Evolutionary conservation across 2,113 vertebrate genomes (phyloP).

Genomic region (Aegithalos caudatus): DNA sequence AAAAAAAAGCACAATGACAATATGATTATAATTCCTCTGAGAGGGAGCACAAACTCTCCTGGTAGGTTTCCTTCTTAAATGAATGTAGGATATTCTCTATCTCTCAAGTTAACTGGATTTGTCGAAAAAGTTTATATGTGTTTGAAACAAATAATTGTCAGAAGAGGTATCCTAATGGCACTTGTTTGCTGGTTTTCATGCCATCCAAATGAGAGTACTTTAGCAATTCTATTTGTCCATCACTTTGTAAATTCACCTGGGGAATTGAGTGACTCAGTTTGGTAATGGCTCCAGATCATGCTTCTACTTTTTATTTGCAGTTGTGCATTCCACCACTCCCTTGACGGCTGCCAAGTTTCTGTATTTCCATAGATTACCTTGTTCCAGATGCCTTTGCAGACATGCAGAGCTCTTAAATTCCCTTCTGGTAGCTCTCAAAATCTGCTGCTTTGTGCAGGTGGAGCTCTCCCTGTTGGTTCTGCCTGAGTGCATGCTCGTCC

Average conservation of each 20-base stretch:
- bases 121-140: background rate
- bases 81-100: background rate
- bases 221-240: background rate
- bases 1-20: background rate
- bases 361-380: background rate
- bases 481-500: background rate
- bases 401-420: background rate
- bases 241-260: background rate
- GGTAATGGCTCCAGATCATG: background rate
- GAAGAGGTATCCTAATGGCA: background rate
- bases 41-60: background rate
- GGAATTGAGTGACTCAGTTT: constrained; percentile 27
- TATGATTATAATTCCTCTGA: background rate
- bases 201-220: background rate
- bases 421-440: background rate
- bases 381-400: background rate
- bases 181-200: background rate
- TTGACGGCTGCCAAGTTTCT: background rate
- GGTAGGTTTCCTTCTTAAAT: background rate
- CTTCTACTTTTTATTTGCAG: constrained; percentile 1
- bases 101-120: background rate
- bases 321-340: constrained; percentile 10
- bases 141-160: background rate
- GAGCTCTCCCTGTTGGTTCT: background rate
- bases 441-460: background rate